Percentiles rank a stretch among this genome's conserved stretches.
phyloP scores from a whole-genome alignment of 2,888 invertebrate species.

The Drosophila basisetae region DNA sequence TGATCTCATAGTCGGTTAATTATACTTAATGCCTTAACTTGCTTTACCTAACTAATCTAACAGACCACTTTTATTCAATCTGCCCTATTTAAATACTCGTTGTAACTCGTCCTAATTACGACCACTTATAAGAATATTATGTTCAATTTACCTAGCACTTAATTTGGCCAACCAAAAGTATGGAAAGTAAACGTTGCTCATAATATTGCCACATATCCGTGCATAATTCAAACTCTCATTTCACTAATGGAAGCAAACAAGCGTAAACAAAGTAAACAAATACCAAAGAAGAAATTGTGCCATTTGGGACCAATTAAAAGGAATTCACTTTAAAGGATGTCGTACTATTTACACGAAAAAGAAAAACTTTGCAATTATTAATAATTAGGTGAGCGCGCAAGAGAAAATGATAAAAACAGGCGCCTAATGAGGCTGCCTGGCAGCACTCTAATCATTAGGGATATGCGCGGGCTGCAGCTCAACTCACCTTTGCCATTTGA shows the following conservation, averaged over 20 bases:
- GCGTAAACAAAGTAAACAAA: constrained; percentile 19
- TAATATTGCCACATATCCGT: constrained; percentile 6
- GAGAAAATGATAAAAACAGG: constrained; percentile 1
- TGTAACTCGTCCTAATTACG: not conserved
- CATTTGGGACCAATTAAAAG: not conserved
- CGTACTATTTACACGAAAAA: not conserved
- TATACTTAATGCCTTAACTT: not conserved
- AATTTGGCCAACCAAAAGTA: not conserved
- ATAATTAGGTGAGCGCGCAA: constrained; percentile 12
- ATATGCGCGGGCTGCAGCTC: constrained; percentile 10
- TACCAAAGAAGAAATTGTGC: not conserved
- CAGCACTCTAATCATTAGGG: constrained; percentile 39
- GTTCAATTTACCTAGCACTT: not conserved
- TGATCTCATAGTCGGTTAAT: not conserved
- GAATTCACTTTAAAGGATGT: constrained; percentile 12
- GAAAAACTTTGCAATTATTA: constrained; percentile 41
- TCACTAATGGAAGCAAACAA: constrained; percentile 47
- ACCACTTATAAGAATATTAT: not conserved
- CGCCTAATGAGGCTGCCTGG: constrained; percentile 42
- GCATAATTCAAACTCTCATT: constrained; percentile 38
- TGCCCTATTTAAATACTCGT: not conserved
- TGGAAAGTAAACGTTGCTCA: constrained; percentile 2
- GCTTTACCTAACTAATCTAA: not conserved
- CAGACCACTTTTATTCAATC: not conserved
- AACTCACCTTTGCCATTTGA: constrained; percentile 40